Conservation (phyloP, 1,140 invertebrate genomes). For the Trachymyrmex cornetzi region DNA sequence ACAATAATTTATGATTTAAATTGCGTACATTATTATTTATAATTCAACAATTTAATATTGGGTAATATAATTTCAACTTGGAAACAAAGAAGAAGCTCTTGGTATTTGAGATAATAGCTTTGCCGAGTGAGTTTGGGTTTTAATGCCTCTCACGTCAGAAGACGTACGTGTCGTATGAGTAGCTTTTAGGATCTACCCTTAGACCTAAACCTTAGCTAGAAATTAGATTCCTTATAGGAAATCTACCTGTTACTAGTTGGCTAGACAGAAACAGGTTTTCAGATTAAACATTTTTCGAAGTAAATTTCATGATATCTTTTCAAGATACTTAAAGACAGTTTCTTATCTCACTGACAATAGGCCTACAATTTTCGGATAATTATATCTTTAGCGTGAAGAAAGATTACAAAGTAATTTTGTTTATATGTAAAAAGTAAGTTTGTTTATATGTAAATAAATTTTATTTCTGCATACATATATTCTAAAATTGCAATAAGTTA, state of each 20-base stretch:
- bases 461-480: background rate
- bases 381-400: background rate
- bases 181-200: conserved; percentile 1
- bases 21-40: background rate
- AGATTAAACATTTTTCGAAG: background rate
- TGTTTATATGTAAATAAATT: background rate
- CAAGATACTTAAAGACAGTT: background rate
- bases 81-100: conserved; percentile 3
- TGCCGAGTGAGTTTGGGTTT: background rate
- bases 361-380: background rate
- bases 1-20: background rate
- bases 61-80: background rate
- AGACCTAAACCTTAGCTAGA: background rate
- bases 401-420: background rate
- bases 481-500: background rate
- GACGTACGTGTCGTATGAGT: background rate
- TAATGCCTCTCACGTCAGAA: background rate
- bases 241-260: conserved; percentile 76
- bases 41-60: background rate
- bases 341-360: background rate
- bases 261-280: conserved; percentile 64
- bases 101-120: conserved; percentile 26
- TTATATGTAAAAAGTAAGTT: conserved; percentile 1
- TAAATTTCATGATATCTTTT: background rate
- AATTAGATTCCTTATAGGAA: conserved; percentile 49